Evolutionary conservation across 1,140 invertebrate genomes (phyloP).

Genomic region (Magallana angulata): DNA sequence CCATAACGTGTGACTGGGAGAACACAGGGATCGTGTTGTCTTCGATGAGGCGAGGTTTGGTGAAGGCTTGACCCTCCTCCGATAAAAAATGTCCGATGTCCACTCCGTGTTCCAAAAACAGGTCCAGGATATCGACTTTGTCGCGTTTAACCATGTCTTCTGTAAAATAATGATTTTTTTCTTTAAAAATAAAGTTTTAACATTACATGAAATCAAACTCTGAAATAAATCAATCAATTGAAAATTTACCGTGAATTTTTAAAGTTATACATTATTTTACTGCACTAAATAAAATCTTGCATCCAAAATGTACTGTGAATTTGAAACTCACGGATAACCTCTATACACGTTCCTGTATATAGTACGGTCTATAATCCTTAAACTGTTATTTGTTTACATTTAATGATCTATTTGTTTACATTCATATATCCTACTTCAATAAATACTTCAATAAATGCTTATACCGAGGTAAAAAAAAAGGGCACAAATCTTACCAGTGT

Average conservation of each 20-base stretch:
- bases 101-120: slow-evolving; percentile 44
- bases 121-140: slow-evolving; percentile 53
- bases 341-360: too few species aligned
- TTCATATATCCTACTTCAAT: background rate
- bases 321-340: too few species aligned
- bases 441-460: too few species aligned
- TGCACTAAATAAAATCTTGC: too few species aligned
- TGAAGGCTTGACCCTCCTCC: slow-evolving; percentile 36
- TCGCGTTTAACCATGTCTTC: slow-evolving; percentile 57
- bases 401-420: slow-evolving; percentile 21
- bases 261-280: too few species aligned
- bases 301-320: too few species aligned
- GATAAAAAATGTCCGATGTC: slow-evolving; percentile 40
- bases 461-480: too few species aligned
- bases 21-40: background rate
- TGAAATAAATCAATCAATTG: too few species aligned
- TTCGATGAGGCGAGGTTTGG: background rate
- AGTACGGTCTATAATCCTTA: too few species aligned
- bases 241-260: too few species aligned
- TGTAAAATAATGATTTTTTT: background rate
- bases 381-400: background rate
- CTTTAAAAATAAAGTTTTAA: too few species aligned
- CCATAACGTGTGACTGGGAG: background rate
- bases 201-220: too few species aligned
- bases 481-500: background rate